Base-by-base conservation (phyloP, 1,140 invertebrate species). In the Tetramorium parvispinum region DNA sequence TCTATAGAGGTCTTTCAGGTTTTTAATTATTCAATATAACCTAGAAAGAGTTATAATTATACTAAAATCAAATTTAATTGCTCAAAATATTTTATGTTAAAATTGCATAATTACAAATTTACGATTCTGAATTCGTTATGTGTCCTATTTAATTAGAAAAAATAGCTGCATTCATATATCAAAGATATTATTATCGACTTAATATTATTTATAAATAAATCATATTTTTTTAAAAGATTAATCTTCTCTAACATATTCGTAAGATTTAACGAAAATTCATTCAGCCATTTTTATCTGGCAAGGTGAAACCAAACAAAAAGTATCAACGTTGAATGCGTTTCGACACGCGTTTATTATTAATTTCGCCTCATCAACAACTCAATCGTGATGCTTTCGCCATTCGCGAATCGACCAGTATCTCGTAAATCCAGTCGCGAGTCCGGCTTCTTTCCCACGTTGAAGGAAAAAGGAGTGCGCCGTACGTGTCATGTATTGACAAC, bases 401-500 rank as follows among this genome's bases (percentile, higher is more conserved):
- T 53, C 43, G 46, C 59, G 71, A 49, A 86, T 76, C 87, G 40
- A 18, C 55, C 61, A 76, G 81, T 89, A 81, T 70, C 81, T 85
- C 51, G 87, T 89, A 89, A 86, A 89, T 89, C 70, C 63, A 89
- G 61, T 73, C n/a, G 85, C 66, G 66, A 87, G 85, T 79, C 78
- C 46, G 43, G 59, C 71, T 89, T 89, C 79, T 89, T 90, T 89
- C 57, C 63, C 59, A 57, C 66, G 49, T 49, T 68, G 61, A 85
- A 76, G 75, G 65, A 89, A 89, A 89, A 89, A 89, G 68, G 66
- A 89, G 78, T 86, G 79, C 66, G 75, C 68, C 82, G 85, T 83
- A 87, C 71, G 85, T 79, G 88, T 90, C 85, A 75, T 87, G 88
- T 89, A 89, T 87, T 32, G 61, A 76, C 76, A 87, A 88, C 53